Evolutionary conservation across 2,113 vertebrate genomes (phyloP).

Genomic region (Todiramphus chloris): DNA sequence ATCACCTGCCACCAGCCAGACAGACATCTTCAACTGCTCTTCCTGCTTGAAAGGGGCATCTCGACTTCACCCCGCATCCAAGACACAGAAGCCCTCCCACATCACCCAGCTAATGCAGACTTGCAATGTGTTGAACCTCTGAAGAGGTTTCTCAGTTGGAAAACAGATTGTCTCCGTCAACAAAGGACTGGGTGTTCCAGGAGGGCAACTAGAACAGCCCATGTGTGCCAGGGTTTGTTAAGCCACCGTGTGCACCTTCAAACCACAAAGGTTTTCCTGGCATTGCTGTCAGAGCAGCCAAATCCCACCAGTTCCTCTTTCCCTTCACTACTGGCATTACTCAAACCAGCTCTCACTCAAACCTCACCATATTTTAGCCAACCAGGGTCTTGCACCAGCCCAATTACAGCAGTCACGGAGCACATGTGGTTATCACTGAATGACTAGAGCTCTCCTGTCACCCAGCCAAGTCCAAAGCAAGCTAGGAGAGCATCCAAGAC

Average conservation of each 20-base stretch:
- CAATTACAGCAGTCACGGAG: fast-evolving
- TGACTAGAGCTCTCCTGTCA: background rate
- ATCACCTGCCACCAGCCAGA: background rate
- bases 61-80: background rate
- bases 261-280: background rate
- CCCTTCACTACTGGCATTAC: background rate
- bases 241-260: background rate
- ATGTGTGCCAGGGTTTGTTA: background rate
- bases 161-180: background rate
- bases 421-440: background rate
- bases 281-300: background rate
- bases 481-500: background rate
- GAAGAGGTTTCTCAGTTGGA: background rate
- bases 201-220: background rate
- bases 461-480: background rate
- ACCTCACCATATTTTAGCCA: background rate
- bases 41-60: background rate
- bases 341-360: background rate
- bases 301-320: background rate
- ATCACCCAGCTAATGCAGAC: background rate
- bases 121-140: background rate
- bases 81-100: background rate
- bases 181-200: background rate
- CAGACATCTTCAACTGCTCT: background rate
- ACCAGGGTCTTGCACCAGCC: background rate